Base-by-base conservation (phyloP, 2,888 invertebrate species). In the Xylocampa areola region DNA sequence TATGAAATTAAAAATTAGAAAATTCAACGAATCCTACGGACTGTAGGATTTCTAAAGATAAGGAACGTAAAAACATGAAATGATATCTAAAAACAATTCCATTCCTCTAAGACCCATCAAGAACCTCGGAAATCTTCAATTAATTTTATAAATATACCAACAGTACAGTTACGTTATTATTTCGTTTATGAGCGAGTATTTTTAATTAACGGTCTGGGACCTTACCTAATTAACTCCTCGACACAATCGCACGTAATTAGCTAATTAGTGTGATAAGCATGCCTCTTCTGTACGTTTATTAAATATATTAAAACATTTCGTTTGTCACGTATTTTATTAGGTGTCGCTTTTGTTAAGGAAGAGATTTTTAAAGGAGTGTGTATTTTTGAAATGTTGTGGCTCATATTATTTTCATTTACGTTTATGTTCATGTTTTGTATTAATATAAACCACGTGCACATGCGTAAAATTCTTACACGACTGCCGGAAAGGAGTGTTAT, bases 201-300 rank as follows among this genome's bases (percentile, higher is more conserved):
- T 73, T 66, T 67, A 74, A 73, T 73, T 66, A 58, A 62, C 49
- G 49, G 40, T 25, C 39, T 37, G 54, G 44, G 43, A 45, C 57
- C 47, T 60, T 48, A 50, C 33, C 45, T 74, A 74, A 74, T 77
- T 66, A 73, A 62, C 53, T 62, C 37, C 44, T 54, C 41, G 50
- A 52, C 66, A 57, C 70, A 73, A 69, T 66, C 60, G 57, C 48
- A 41, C 33, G 52, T 66, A 74, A 77, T 77, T 73, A 74, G 51
- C 54, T 70, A 73, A 77, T 73, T 66, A 77, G 53, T 23, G 54
- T 44, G 48, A 60, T 62, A 66, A 63, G 66, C 48, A 55, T 58
- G 47, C 14, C 39, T 44, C 37, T 33, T 33, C 17, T 39, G 64
- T 35, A 45, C 33, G 39, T 58, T 41, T 48, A 49, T 45, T 50